A percentile compares a stretch with the other conserved stretches of the same genome.
phyloP scores from a whole-genome alignment of 2,888 invertebrate genomes.

The Sisyra terminalis region DNA sequence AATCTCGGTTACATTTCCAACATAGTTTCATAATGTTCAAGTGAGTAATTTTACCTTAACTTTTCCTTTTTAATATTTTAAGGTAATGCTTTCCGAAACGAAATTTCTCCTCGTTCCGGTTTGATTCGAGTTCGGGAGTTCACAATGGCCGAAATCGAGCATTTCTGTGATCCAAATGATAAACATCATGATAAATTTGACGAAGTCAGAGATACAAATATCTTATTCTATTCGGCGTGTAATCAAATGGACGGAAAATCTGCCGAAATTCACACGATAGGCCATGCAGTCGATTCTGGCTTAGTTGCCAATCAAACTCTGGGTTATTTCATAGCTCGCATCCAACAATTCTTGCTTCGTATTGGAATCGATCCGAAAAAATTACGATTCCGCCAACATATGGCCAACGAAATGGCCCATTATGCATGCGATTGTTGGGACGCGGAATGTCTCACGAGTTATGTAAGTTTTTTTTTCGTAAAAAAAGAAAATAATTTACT shows the following conservation, averaged over 20 bases:
- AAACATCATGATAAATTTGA: slow-evolving; percentile 86
- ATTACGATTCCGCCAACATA: slow-evolving; percentile 92
- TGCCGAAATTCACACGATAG: slow-evolving; percentile 59
- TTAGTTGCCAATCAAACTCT: slow-evolving; percentile 93
- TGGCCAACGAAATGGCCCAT: slow-evolving; percentile 99
- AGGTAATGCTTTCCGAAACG: slow-evolving; percentile 94
- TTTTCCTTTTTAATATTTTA: slow-evolving; percentile 32
- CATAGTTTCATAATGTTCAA: too few species aligned
- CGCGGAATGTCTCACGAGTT: slow-evolving; percentile 93
- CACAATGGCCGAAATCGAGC: slow-evolving; percentile 99
- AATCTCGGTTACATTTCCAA: background rate
- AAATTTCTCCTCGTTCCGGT: slow-evolving; percentile 96
- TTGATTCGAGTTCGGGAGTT: slow-evolving; percentile 93
- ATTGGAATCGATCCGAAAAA: slow-evolving; percentile 76
- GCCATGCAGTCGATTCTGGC: slow-evolving; percentile 68
- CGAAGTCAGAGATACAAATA: slow-evolving; percentile 50
- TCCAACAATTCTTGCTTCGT: slow-evolving; percentile 72
- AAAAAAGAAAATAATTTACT: too few species aligned
- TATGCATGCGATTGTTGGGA: slow-evolving; percentile 99
- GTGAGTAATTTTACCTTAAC: too few species aligned
- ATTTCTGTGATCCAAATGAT: slow-evolving; percentile 86
- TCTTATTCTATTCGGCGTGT: slow-evolving; percentile 85
- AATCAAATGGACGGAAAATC: slow-evolving; percentile 96
- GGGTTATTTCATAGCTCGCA: slow-evolving; percentile 95
- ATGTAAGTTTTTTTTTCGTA: slow-evolving; percentile 35